Evolutionary conservation across 2,888 invertebrate species (phyloP).

Genomic region (Synergus gifuensis): DNA sequence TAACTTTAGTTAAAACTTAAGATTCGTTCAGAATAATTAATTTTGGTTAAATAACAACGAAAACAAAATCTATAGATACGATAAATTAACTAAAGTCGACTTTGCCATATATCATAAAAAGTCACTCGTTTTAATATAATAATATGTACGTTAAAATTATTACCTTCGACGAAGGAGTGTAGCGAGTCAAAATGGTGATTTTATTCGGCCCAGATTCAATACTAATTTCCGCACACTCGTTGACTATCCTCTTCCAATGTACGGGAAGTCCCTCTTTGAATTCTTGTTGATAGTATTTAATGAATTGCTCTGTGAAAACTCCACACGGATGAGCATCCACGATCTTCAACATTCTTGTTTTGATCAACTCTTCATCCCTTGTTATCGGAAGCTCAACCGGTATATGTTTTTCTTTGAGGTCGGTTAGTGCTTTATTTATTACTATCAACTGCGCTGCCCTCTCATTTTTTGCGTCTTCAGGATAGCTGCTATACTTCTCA

Average conservation of each 20-base stretch:
- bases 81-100: slow-evolving; percentile 18
- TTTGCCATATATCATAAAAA: background rate
- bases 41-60: too few relatives aligned
- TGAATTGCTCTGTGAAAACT: slow-evolving; percentile 78
- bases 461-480: slow-evolving; percentile 74
- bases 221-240: slow-evolving; percentile 80
- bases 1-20: too few relatives aligned
- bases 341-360: slow-evolving; percentile 75
- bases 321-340: slow-evolving; percentile 77
- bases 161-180: slow-evolving; percentile 14
- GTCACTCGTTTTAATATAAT: background rate
- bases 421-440: slow-evolving; percentile 75
- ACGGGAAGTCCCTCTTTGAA: slow-evolving; percentile 84
- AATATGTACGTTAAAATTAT: background rate
- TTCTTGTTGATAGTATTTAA: slow-evolving; percentile 80
- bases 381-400: slow-evolving; percentile 66
- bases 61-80: background rate
- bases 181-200: slow-evolving; percentile 76
- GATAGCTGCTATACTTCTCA: slow-evolving; percentile 77
- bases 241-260: slow-evolving; percentile 84
- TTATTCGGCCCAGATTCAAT: slow-evolving; percentile 80
- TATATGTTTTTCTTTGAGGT: slow-evolving; percentile 68
- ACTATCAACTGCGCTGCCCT: slow-evolving; percentile 76
- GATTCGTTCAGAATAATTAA: too few relatives aligned
- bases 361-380: slow-evolving; percentile 63